Evolutionary conservation across 2,113 vertebrate genomes (phyloP), one percentile per base, ranked within the genome.

Genomic region (Maccullochella peelii): DNA sequence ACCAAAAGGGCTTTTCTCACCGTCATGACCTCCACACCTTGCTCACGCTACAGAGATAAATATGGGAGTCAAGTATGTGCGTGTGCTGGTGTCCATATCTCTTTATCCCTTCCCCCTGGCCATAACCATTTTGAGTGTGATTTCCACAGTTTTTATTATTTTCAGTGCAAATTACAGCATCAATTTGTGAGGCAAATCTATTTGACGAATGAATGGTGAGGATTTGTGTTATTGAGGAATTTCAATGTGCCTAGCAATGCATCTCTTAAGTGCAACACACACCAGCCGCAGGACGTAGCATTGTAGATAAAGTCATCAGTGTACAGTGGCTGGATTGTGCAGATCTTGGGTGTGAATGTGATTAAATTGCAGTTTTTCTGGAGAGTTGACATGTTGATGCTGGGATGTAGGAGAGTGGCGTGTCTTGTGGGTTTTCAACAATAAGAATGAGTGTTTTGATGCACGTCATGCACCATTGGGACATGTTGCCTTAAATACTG

Each of bases 1-100:
- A 62, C 55, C 49, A 44, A 23, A 27, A 54, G 61, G n/a, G 15
- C 16, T 78, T 78, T 77, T 66, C 68, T 67, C 63, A 70, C 65
- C 63, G 27, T n/a, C 23, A 25, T 76, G 21, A 73, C 54, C 38
- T 49, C 44, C 5, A 77, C 73, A 59, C 16, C 36, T 68, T 74
- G 55, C 15, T 74, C 52, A 79, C 25, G 58, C 66, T 49, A 25
- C 16, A 63, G 1, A 66, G 30, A 65, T 6, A 40, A 49, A 65
- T 9, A 25, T 27, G 2, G 14, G 8, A n/a, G 36, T 74, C 16
- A 36, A n/a, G 20, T 18, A 21, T 21, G 20, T 54, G 69, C 67
- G 68, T 36, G 55, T 44, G 54, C 8, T 47, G 47, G 36, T n/a
- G 36, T 68, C 12, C 30, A 30, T 55, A 47, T 38, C 33, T 42